Evolutionary conservation across 2,797 vertebrate species (phyloP), one percentile per base, ranked within the genome.

Genomic region (Oceanodroma leucorhoa): DNA sequence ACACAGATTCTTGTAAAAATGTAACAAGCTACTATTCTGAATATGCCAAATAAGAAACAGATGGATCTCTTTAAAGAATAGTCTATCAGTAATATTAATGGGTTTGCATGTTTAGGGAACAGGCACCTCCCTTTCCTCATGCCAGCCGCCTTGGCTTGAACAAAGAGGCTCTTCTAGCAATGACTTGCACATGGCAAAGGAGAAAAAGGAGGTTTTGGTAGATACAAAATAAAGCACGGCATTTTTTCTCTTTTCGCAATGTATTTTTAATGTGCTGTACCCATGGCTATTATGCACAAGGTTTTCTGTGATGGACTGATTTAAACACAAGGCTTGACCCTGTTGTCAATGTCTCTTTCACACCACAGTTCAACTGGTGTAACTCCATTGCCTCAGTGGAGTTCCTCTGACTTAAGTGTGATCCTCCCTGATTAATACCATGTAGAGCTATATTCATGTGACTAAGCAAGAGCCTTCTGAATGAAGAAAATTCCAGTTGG

Each of bases 21-120:
- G 80, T 90, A 93, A 85, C 78, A 77, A 89, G 71, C 86, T 95
- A 95, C 93, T 92, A 90, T 93, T 94, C 90, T 93, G 85, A 94
- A 94, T 85, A 73, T 80, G 53, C 64, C 82, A 91, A 93, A 96
- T 85, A 70, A 95, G 89, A 95, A 96, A 92, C 89, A 95, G 88
- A 94, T 89, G 90, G 51, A 67, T 87, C 53, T 77, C 83, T 90
- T 94, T 83, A 95, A 90, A 92, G 71, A 89, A 85, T 85, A 87
- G 60, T n/a, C 71, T 90, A 92, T 94, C 87, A 92, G 75, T 87
- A 92, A 54, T 85, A 89, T 72, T 90, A 89, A 83, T 79, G 60
- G 58, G 32, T 57, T 82, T 48, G 90, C 83, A n/a, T 67, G 48
- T 80, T 90, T 80, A 93, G 57, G 45, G 69, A 61, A 54, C 14